Evolutionary conservation across 1,140 invertebrate species (phyloP), one percentile per base, ranked within the genome.

Genomic region (Streblospio benedicti): DNA sequence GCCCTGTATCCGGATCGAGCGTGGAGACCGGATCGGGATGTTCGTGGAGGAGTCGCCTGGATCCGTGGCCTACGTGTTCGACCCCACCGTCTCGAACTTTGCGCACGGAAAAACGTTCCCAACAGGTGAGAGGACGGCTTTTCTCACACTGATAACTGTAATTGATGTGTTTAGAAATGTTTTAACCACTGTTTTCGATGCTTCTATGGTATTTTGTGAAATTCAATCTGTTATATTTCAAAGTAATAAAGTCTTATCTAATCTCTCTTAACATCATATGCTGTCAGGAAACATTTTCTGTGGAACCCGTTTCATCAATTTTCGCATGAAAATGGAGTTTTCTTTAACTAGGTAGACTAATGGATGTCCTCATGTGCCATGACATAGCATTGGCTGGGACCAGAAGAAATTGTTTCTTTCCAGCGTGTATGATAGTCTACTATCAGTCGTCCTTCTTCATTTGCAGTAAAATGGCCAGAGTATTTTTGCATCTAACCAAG

Each of bases 21-120:
- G 18, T 16, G 53, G 53, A 23, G 53, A 56, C 53, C 20, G 33
- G 20, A 5, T 56, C 12, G 53, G 53, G 1, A 30, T 56, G 32
- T 56, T 38, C 20, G 12, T 56, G 9, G 53, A 56, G 23, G 53
- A 43, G 38, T 16, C 53, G 23, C 38, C 53, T 23, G 30, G 31
- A 32, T 18, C 53, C 30, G 35, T 56, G 31, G n/a, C 53, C 30
- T 56, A 56, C 35, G 25, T 31, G 18, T 56, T 56, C 30, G 53
- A 56, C 35, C 18, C 12, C 12, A 16, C 31, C 18, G 30, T n/a
- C 35, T 23, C 31, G 18, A 38, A 35, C 12, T n/a, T n/a, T n/a
- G 53, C 53, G 23, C 32, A 38, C 12, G 53, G 20, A 23, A 23
- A 56, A 32, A 56, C 31, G 16, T 18, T 38, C n/a, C n/a, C n/a